Conservation (phyloP, 2,888 invertebrate species). For the Synergus gifuensis region DNA sequence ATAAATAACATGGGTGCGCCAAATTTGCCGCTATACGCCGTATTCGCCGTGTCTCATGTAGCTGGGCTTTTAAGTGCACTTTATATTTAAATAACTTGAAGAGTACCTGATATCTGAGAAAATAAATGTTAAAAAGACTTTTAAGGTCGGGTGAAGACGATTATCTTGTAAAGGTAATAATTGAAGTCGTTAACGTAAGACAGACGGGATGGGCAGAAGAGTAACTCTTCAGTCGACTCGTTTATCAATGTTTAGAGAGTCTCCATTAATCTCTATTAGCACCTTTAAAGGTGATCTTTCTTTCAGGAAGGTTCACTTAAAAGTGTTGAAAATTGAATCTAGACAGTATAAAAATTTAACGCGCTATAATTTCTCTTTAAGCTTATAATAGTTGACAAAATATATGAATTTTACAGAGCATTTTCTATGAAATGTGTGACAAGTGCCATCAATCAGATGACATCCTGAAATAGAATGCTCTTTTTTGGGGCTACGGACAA, state of each 20-base stretch:
- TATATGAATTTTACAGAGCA: too few species aligned
- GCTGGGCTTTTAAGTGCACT: too few species aligned
- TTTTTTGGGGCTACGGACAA: neutral
- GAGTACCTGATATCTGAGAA: neutral
- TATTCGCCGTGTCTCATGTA: too few species aligned
- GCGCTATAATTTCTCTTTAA: too few species aligned
- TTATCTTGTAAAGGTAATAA: constrained; percentile 17
- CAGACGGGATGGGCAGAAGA: neutral
- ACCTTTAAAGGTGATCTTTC: neutral
- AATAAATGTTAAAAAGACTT: neutral
- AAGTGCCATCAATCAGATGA: neutral
- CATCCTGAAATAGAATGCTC: neutral
- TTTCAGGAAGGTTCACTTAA: neutral
- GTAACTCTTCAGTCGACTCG: constrained; percentile 24
- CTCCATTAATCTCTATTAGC: constrained; percentile 40
- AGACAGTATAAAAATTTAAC: neutral
- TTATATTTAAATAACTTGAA: too few species aligned
- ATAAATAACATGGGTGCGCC: too few species aligned
- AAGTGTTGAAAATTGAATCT: constrained; percentile 12
- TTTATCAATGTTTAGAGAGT: constrained; percentile 38
- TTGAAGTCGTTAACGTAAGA: constrained; percentile 37
- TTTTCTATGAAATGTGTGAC: neutral
- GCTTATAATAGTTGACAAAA: neutral
- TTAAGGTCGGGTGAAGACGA: neutral
- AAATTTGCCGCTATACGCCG: too few species aligned